These are phyloP conservation scores for Cirrhinus molitorella DNA, from an alignment of 2,797 vertebrate genomes.

Conservation along the genomic window DNA sequence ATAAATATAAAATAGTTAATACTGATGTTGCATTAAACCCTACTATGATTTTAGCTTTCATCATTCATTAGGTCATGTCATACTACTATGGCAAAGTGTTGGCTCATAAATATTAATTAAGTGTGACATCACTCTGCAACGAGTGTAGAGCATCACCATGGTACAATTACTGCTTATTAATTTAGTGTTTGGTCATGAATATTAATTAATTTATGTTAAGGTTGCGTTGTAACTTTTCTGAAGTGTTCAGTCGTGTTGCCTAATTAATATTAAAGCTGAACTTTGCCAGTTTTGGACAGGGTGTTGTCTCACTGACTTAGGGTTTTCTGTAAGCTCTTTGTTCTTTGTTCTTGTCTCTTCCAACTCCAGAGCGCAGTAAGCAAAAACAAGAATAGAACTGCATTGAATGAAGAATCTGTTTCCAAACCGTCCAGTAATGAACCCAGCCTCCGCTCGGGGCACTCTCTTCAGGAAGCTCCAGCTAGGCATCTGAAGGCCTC, in stretches of 20 bases:
- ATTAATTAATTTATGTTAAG: too few species aligned
- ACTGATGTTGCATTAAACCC: background rate
- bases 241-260: background rate
- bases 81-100: too few species aligned
- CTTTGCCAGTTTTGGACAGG: background rate
- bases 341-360: background rate
- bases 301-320: background rate
- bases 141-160: too few species aligned
- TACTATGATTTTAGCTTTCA: background rate
- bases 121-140: too few species aligned
- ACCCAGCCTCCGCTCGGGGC: background rate
- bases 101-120: too few species aligned
- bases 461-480: background rate
- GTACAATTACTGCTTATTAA: too few species aligned
- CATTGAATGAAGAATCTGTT: background rate
- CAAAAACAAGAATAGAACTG: constrained; percentile 1
- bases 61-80: too few species aligned
- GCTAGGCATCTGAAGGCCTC: background rate
- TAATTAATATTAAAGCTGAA: background rate
- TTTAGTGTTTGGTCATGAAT: too few species aligned
- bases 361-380: background rate
- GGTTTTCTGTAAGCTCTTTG: background rate
- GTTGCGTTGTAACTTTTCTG: constrained; percentile 1
- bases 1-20: background rate
- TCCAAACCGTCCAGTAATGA: background rate